A percentile compares a stretch with the other conserved stretches of the same genome.
Conservation (phyloP, 2,797 vertebrate genomes). For the Falco novaeseelandiae region DNA sequence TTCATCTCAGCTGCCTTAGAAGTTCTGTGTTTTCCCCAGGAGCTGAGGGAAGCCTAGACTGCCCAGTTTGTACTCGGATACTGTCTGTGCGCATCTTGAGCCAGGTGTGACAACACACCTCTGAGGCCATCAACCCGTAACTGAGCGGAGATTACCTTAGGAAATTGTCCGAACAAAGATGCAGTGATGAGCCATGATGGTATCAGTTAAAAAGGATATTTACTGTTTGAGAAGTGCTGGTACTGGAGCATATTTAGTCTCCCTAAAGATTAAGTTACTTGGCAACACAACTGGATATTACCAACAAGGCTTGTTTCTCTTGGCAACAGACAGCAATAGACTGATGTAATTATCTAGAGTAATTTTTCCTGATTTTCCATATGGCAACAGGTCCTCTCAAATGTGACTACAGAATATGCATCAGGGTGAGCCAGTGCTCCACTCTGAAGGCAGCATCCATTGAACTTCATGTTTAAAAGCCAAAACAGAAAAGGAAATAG, state of each 20-base stretch:
- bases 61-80: neutral
- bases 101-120: neutral
- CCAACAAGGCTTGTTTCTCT: constrained; percentile 41
- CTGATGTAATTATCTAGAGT: constrained; percentile 44
- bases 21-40: neutral
- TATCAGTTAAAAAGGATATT: neutral
- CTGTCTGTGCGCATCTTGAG: rapidly evolving
- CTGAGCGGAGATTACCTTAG: neutral
- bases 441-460: neutral
- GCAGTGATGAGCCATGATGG: neutral
- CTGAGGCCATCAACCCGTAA: neutral
- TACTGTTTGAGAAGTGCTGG: neutral
- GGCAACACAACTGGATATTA: neutral
- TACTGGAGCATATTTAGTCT: neutral
- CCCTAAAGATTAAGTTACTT: constrained; percentile 32
- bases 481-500: neutral
- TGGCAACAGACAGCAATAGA: constrained; percentile 48
- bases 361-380: constrained; percentile 28
- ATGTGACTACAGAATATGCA: neutral
- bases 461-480: neutral
- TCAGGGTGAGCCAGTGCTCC: neutral
- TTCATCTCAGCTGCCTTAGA: neutral
- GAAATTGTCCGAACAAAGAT: neutral
- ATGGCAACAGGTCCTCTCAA: neutral
- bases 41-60: neutral